Base-by-base conservation (phyloP, 2,888 invertebrate species). In the Folsomia candida region DNA sequence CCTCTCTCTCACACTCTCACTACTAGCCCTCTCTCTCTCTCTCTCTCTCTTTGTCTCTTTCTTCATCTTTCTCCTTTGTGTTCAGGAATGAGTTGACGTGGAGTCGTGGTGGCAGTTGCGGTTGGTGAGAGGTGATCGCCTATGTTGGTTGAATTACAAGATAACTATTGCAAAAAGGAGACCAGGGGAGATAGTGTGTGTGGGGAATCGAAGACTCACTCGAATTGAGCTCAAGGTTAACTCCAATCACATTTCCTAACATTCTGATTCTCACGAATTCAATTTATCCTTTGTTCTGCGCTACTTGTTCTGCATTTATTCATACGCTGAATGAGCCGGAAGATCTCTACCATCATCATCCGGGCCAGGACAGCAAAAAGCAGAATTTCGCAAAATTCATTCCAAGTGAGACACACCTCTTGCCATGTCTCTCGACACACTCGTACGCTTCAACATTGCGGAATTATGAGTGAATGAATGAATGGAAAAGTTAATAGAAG, bases 181-280 rank as follows among this genome's bases (percentile, higher is more conserved):
- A 11, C 47, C 14, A 11, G 14, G 9, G 47, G 47, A 47, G 47
- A 47, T 9, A 47, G 11, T 47, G 14, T 14, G 47, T 14, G 47
- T 47, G 47, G 9, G 20, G 57, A 24, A 62, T 62, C 20, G 22
- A 62, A 62, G 29, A 20, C 9, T n/a, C n/a, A n/a, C n/a, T n/a
- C 27, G n/a, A 62, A 62, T 62, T 62, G 62, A 20, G 62, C n/a
- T 62, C 62, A 62, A 62, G 62, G 62, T 62, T 62, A 27, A 62
- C n/a, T 62, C 62, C 62, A 62, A 62, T 62, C 62, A 62, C 27
- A 28, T 62, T 62, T 62, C 29, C 14, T 37, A 62, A 28, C 6
- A 25, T 25, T 11, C 25, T 62, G 59, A 59, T 59, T 59, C 59
- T 25, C 37, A 57, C 26, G 29, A 62, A 62, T 62, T 28, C 59